phyloP scores from a whole-genome alignment of 2,888 invertebrate genomes.

The Laothoe populi region DNA sequence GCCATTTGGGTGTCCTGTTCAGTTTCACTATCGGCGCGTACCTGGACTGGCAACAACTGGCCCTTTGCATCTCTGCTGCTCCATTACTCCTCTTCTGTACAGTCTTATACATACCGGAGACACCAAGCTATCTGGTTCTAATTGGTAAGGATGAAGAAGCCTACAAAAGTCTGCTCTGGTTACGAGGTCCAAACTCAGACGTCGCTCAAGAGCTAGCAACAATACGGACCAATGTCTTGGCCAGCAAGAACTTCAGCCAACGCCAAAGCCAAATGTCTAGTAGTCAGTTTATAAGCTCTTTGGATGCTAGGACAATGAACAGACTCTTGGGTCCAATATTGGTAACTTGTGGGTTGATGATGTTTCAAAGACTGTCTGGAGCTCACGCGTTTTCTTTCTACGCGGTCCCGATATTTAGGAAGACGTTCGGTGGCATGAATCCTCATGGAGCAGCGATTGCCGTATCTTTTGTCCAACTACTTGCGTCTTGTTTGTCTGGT shows the following conservation, averaged over 20 bases:
- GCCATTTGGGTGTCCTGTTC: slow-evolving; percentile 93
- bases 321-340: slow-evolving; percentile 88
- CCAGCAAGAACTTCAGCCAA: slow-evolving; percentile 80
- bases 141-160: slow-evolving; percentile 89
- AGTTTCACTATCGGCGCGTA: slow-evolving; percentile 93
- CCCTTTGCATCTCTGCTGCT: slow-evolving; percentile 91
- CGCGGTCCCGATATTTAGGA: slow-evolving; percentile 93
- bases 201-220: slow-evolving; percentile 90
- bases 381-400: slow-evolving; percentile 94
- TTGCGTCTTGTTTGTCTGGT: slow-evolving; percentile 93
- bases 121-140: slow-evolving; percentile 92
- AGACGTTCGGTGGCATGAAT: slow-evolving; percentile 92
- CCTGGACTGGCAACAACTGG: slow-evolving; percentile 93
- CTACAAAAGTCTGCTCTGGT: slow-evolving; percentile 89
- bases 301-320: slow-evolving; percentile 77
- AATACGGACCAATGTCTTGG: slow-evolving; percentile 88
- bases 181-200: slow-evolving; percentile 92
- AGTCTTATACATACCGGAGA: slow-evolving; percentile 93
- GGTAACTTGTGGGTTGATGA: slow-evolving; percentile 94
- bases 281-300: slow-evolving; percentile 69
- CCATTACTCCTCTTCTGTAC: slow-evolving; percentile 91
- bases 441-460: slow-evolving; percentile 94
- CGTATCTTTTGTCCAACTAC: slow-evolving; percentile 92
- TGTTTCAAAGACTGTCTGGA: slow-evolving; percentile 93
- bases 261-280: slow-evolving; percentile 76